These are phyloP conservation scores for Camponotus vicinus DNA, from an alignment of 1,140 invertebrate genomes.

Conservation along the genomic window DNA sequence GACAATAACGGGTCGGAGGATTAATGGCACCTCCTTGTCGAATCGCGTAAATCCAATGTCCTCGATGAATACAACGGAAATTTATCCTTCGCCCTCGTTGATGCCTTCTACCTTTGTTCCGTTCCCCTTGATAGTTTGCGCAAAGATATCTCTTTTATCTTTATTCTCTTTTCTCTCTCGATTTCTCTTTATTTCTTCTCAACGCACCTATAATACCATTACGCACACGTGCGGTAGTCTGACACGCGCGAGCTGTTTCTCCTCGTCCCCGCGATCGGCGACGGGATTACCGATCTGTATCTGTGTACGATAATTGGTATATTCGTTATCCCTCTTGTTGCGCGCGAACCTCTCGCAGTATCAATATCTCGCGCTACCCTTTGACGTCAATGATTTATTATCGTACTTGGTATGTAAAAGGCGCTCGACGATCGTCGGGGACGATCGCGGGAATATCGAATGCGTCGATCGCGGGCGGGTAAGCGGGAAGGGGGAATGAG, in stretches of 20 bases:
- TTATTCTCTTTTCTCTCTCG: background rate
- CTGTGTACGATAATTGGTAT: background rate
- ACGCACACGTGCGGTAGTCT: conserved; percentile 51
- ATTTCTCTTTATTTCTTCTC: background rate
- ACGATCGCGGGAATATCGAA: conserved; percentile 1
- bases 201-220: background rate
- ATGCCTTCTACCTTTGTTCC: background rate
- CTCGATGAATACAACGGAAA: background rate
- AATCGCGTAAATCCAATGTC: background rate
- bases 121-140: background rate
- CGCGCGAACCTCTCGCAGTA: background rate
- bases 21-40: conserved; percentile 1
- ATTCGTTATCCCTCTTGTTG: background rate
- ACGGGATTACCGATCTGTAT: background rate
- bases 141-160: background rate
- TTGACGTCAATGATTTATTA: background rate
- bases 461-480: background rate
- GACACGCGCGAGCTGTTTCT: conserved; percentile 12
- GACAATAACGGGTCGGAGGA: background rate
- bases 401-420: background rate
- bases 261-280: background rate
- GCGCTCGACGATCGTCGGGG: background rate
- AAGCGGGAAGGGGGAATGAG: background rate
- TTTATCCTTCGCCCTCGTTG: background rate
- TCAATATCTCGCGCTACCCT: background rate